Percentiles rank a stretch among this genome's conserved stretches.
Conservation (phyloP, 2,113 vertebrate species). For the Hippocampus mohnikei region DNA sequence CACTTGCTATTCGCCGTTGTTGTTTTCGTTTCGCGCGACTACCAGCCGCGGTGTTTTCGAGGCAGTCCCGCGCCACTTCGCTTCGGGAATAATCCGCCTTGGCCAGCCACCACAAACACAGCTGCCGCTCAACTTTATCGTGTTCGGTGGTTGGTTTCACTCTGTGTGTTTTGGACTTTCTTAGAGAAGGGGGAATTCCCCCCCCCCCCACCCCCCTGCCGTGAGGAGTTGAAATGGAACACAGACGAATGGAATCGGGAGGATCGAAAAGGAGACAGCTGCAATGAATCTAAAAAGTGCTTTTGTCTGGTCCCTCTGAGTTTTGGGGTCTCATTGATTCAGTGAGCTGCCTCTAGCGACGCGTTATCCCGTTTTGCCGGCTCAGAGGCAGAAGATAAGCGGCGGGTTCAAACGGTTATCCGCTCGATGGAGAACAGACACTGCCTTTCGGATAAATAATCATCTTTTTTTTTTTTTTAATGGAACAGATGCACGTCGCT, state of each 20-base stretch:
- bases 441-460: constrained; percentile 33
- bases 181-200: not conserved
- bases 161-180: constrained; percentile 16
- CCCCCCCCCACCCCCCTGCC: not conserved
- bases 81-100: not conserved
- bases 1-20: not conserved
- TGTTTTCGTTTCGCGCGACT: not conserved
- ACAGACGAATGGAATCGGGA: constrained; percentile 6
- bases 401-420: constrained; percentile 28
- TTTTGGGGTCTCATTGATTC: constrained; percentile 25
- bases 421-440: constrained; percentile 46
- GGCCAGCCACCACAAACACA: constrained; percentile 12
- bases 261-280: constrained; percentile 22
- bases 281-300: constrained; percentile 18
- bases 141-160: constrained; percentile 13
- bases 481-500: too few relatives aligned
- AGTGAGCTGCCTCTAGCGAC: constrained; percentile 18
- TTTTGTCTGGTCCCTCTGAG: constrained; percentile 5
- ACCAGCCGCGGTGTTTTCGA: not conserved
- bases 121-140: constrained; percentile 16
- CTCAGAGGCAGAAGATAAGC: constrained; percentile 45
- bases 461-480: constrained; percentile 14
- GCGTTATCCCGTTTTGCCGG: constrained; percentile 20
- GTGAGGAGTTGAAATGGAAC: constrained; percentile 19
- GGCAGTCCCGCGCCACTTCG: constrained; percentile 6